Conservation (phyloP, 2,888 invertebrate genomes). For the Petrolisthes cinctipes region DNA sequence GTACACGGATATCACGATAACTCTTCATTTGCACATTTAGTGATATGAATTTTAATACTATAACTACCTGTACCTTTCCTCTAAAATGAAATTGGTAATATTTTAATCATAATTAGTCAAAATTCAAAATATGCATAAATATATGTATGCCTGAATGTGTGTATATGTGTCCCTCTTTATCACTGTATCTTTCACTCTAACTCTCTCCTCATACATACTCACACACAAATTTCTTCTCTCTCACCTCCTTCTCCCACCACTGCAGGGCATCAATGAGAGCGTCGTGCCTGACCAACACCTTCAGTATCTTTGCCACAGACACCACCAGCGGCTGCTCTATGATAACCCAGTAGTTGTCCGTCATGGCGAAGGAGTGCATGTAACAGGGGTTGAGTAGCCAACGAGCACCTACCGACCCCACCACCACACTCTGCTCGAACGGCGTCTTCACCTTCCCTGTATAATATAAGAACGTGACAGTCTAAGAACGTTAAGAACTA, state of each 20-base stretch:
- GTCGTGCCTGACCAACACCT: conserved; percentile 56
- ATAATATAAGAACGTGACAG: neutral
- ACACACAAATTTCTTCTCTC: neutral
- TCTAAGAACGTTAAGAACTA: neutral
- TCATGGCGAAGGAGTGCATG: conserved; percentile 91
- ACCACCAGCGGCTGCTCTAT: conserved; percentile 89
- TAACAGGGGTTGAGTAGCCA: conserved; percentile 88
- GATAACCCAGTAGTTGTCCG: conserved; percentile 87
- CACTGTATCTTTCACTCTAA: neutral
- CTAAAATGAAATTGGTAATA: no score
- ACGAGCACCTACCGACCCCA: conserved; percentile 80
- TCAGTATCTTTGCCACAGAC: conserved; percentile 59
- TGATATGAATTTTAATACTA: neutral
- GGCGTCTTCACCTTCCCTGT: conserved; percentile 33
- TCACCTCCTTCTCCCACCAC: conserved; percentile 65
- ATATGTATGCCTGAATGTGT: conserved; percentile 24
- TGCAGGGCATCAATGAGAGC: conserved; percentile 65
- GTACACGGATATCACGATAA: neutral
- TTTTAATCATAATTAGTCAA: no score
- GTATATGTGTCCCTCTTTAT: neutral
- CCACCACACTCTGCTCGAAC: conserved; percentile 74
- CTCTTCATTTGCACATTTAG: conserved; percentile 1
- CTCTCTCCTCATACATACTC: neutral
- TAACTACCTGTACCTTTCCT: no score
- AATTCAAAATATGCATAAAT: conserved; percentile 20